Evolutionary conservation across 2,113 vertebrate species (phyloP), one percentile per base, ranked within the genome.

Genomic region (Sinocyclocheilus grahami): DNA sequence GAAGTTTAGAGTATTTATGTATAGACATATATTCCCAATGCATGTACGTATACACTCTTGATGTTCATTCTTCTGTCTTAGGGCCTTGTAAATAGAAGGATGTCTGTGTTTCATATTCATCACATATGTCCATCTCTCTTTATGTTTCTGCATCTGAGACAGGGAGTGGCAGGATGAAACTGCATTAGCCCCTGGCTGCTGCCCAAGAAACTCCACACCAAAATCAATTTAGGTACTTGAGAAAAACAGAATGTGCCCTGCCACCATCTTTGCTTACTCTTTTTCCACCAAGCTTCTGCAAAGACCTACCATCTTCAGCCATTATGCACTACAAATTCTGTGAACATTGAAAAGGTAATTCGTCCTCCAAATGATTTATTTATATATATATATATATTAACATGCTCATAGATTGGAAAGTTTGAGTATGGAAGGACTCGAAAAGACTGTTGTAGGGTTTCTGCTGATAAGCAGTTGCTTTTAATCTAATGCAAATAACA

Each of bases 121-220:
- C 85, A 18, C 65, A 92, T 89, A 46, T 88, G 72, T 82, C 81
- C 48, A 72, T 62, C 77, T 86, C 42, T 46, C 11, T 48, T 42
- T 79, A 83, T 88, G 30, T 60, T 82, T 80, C 83, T 82, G 67
- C 74, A 65, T 81, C 89, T 84, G 76, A 86, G 89, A 86, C 85
- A 42, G 20, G 46, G 86, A 89, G 90, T 87, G 60, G 85, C 76
- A 88, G 60, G 89, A 85, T 93, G 94, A 93, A 89, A 89, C 90
- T 91, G 93, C 93, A 91, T 93, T 94, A 92, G 84, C 81, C 55
- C 82, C 74, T 94, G 94, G 92, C 92, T 82, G 55, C 1, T 24
- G 86, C 86, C 91, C 93, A 95, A 90, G 91, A 74, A 90, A 90
- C 90, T 93, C 84, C 60, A 83, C 88, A 91, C 76, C 82, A 42